Percentiles rank a stretch among this genome's conserved stretches.
phyloP scores from a whole-genome alignment of 2,113 vertebrate genomes.

The Pristiophorus japonicus region DNA sequence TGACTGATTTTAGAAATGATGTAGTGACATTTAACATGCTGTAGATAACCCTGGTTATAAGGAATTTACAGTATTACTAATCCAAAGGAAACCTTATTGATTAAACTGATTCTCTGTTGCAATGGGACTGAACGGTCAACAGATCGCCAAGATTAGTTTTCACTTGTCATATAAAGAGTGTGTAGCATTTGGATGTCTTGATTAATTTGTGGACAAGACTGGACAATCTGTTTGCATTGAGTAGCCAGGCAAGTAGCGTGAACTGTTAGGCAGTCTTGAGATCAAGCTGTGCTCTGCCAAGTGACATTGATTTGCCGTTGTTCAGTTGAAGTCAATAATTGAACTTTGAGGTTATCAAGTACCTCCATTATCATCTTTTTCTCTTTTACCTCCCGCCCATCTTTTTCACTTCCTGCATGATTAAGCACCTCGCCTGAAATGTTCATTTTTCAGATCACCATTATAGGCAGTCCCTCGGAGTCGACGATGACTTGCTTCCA shows the following conservation, averaged over 20 bases:
- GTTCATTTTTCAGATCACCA: neutral
- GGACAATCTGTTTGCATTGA: neutral
- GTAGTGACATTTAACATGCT: neutral
- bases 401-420: neutral
- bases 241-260: neutral
- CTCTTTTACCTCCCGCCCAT: neutral
- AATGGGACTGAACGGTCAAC: neutral
- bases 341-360: neutral
- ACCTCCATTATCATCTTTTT: neutral
- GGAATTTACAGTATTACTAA: neutral
- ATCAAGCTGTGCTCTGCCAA: neutral
- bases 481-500: too few species aligned
- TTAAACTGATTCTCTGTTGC: neutral
- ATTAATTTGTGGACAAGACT: neutral
- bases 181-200: neutral
- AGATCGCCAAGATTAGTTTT: neutral
- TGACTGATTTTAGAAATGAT: neutral
- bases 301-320: neutral
- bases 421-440: neutral
- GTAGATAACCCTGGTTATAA: neutral
- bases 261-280: neutral
- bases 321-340: neutral
- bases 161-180: neutral
- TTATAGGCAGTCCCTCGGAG: too few species aligned
- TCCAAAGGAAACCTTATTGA: neutral